Conservation (phyloP, 2,113 vertebrate genomes). For the Brienomyrus longianalis region DNA sequence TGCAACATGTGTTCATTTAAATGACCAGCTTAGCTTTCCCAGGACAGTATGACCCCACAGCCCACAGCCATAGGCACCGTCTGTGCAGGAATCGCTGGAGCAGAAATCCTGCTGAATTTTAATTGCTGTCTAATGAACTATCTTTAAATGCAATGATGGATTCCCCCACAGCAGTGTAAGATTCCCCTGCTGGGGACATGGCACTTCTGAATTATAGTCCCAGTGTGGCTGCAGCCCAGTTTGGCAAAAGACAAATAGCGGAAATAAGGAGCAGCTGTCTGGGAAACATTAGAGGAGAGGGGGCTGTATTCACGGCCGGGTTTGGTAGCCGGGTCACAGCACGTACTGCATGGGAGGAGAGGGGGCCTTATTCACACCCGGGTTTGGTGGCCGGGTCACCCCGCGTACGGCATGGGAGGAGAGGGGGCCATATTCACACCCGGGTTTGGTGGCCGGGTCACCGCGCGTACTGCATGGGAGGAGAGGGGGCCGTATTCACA, state of each 20-base stretch:
- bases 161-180: conserved; percentile 28
- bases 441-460: neutral
- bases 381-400: neutral
- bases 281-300: neutral
- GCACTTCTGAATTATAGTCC: neutral
- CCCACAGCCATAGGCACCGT: conserved; percentile 42
- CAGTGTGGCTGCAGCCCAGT: conserved; percentile 40
- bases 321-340: neutral
- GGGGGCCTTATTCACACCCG: neutral
- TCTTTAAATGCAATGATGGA: conserved; percentile 45
- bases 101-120: conserved; percentile 31
- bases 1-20: conserved; percentile 68
- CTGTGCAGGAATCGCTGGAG: conserved; percentile 50
- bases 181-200: neutral
- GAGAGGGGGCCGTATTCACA: neutral
- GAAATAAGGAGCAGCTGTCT: neutral
- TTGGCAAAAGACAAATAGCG: neutral
- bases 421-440: neutral
- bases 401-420: fast-evolving
- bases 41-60: conserved; percentile 64
- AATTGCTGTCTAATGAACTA: conserved; percentile 26
- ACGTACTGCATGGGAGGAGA: neutral
- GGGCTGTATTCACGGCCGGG: neutral
- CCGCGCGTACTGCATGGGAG: neutral
- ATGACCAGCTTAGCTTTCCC: conserved; percentile 70